Evolutionary conservation across 1,140 invertebrate genomes (phyloP), one percentile per base, ranked within the genome.

Genomic region (Hycleus phaleratus): DNA sequence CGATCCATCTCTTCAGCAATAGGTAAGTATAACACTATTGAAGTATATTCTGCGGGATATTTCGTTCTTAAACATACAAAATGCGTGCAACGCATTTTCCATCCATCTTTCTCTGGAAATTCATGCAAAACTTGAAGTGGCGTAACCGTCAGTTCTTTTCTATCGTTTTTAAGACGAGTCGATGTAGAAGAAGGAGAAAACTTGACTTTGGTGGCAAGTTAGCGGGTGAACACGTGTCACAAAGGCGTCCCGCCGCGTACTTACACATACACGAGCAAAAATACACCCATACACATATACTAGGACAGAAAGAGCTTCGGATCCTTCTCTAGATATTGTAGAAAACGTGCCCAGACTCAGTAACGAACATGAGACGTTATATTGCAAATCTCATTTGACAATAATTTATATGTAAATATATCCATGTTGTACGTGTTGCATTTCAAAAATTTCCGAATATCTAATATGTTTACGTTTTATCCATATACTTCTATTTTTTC

Each of bases 381-480:
- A 69, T 71, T 68, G 69, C 64, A 71, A 71, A 71, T 71, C 67
- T 71, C 68, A 71, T 71, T 71, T 71, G 69, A 68, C 68, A 71
- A 71, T 71, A 71, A 71, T 71, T 71, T 71, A 71, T 69, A 71
- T 71, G 69, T 71, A 71, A 71, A 71, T 71, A 71, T 66, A 69
- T 68, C 67, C 65, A 49, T 47, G 59, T 59, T 56, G 62, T 65
- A 64, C 63, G 65, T 65, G 67, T 62, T 68, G 66, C 63, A 67
- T 67, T 64, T 48, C 53, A 65, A 66, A 67, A 68, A 58, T 66
- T 32, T 32, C 65, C 58, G 58, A 60, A 63, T 61, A 49, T 63
- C 50, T 53, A 63, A 63, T 56, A 58, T 60, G 46, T 58, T 48
- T 54, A 56, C 24, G 46, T 49, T 32, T 32, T 32, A 32, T 54